Evolutionary conservation across 2,888 invertebrate genomes (phyloP), one percentile per base, ranked within the genome.

Genomic region (Oscheius sp.): DNA sequence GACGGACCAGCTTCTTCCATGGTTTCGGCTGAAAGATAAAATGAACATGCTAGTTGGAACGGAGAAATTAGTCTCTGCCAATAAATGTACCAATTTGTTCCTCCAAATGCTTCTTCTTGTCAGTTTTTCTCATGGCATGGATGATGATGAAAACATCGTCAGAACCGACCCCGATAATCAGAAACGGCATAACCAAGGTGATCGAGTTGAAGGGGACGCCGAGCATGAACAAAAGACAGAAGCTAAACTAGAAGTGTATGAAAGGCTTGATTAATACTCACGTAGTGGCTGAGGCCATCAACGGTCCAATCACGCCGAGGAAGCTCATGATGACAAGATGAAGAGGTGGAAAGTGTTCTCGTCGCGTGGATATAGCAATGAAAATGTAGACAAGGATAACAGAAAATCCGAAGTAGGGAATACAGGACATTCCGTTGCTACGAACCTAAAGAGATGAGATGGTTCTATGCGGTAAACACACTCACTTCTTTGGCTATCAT

Each of bases 91-190:
- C 82, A 21, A 85, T 84, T 50, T 83, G 82, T 51, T 84, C 78
- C 50, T 85, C 84, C 35, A 85, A 48, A 9, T 72, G 62, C 21
- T 77, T 74, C 0, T 58, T 68, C 71, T 82, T 83, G 65, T 85
- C 79, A 1, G 83, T 84, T 60, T 81, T 82, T 29, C 83, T 42
- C 79, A 83, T 84, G 0, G 85, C 83, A 55, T 86, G 86, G 47
- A 85, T 82, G 48, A 85, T 84, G 42, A 86, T 85, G 78, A 86
- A 86, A 32, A 84, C 85, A 75, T 86, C 86, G 53, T 86, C 86
- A 50, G 80, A 83, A 9, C 86, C 86, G 7, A 86, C 84, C 21
- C 84, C 85, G 57, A 86, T 85, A 60, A 86, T 84, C 9, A 86
- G 70, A 65, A 86, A 86, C 9, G 86, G 86, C 85, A 86, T 85